Conservation (phyloP, 2,113 vertebrate genomes). For the Brachyistius frenatus region DNA sequence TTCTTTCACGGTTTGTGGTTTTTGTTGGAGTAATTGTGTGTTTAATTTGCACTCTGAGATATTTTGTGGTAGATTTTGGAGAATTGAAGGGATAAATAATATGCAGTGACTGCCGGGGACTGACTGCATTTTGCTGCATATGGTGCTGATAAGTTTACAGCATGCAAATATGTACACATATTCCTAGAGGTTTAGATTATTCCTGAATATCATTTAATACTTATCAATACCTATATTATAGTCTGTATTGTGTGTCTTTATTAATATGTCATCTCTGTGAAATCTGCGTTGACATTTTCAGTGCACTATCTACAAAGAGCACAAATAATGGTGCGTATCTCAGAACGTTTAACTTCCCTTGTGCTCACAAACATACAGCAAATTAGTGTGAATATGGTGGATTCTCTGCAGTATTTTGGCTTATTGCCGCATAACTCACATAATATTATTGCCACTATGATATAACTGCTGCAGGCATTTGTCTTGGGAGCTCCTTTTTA, state of each 20-base stretch:
- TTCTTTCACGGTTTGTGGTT: neutral
- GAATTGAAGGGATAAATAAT: neutral
- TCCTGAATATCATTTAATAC: too few relatives aligned
- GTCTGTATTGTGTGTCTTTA: neutral
- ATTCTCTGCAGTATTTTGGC: constrained; percentile 11
- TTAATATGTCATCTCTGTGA: constrained; percentile 8
- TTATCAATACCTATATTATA: neutral
- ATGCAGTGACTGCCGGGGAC: neutral
- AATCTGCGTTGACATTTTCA: constrained; percentile 12
- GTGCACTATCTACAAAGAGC: constrained; percentile 32
- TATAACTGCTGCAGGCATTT: neutral
- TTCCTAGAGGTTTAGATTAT: too few relatives aligned
- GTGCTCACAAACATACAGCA: neutral
- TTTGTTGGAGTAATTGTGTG: neutral
- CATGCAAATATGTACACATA: neutral
- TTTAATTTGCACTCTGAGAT: neutral
- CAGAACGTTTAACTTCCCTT: neutral
- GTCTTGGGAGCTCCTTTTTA: constrained; percentile 4
- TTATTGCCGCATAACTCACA: constrained; percentile 19
- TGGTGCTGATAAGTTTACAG: constrained; percentile 19
- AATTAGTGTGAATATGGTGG: neutral
- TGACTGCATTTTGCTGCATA: neutral
- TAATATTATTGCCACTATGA: constrained; percentile 9
- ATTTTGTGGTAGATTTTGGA: neutral
- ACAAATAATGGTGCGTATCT: constrained; percentile 12